A percentile compares a stretch with the other conserved stretches of the same genome.
These are phyloP conservation scores for Steinernema khuongi DNA, from an alignment of 1,140 invertebrate species.

Conservation along the genomic window DNA sequence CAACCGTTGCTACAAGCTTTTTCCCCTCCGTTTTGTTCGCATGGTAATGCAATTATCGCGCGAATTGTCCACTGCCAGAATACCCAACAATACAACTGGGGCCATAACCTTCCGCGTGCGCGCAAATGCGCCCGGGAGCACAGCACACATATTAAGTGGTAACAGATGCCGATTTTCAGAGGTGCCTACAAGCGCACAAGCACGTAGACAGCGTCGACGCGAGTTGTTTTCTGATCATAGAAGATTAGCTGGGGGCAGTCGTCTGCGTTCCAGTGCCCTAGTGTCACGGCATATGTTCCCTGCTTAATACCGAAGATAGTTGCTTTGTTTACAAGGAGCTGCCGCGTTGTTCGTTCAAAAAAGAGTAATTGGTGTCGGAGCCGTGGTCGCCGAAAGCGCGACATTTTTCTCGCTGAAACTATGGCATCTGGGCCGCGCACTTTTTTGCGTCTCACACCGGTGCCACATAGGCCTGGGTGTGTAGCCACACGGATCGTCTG, in stretches of 20 bases:
- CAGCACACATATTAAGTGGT: background rate
- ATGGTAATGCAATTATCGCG: constrained; percentile 11
- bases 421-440: too few species aligned
- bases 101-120: background rate
- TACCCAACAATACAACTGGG: background rate
- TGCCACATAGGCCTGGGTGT: too few species aligned
- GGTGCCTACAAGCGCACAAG: background rate
- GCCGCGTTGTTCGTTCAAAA: background rate
- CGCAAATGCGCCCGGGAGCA: background rate
- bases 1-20: background rate
- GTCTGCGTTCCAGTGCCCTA: background rate
- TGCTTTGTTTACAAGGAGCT: background rate
- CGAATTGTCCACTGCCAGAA: background rate
- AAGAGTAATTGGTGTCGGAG: background rate
- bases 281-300: background rate
- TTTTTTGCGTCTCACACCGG: too few species aligned
- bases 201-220: background rate
- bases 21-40: background rate
- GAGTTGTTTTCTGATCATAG: background rate
- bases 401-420: background rate
- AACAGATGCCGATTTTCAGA: background rate
- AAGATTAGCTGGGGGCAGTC: too few species aligned
- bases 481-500: too few species aligned
- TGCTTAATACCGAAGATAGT: background rate
- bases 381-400: background rate